phyloP scores from a whole-genome alignment of 2,113 vertebrate genomes.

The Rynchops niger region DNA sequence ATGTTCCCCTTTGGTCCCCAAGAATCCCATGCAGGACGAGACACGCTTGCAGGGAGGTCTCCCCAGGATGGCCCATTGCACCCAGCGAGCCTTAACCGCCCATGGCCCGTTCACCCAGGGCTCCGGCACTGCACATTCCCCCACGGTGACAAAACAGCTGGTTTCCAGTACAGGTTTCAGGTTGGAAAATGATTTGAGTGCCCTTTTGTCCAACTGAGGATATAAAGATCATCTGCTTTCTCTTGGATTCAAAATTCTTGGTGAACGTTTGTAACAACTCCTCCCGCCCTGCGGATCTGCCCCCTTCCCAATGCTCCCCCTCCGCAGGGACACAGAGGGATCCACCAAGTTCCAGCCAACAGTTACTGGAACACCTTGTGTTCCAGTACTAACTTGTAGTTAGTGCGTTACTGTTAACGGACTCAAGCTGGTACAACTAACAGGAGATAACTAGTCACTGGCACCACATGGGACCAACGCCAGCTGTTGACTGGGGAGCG shows the following conservation, averaged over 20 bases:
- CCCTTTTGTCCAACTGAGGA: not conserved
- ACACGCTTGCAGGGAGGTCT: not conserved
- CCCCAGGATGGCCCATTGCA: not conserved
- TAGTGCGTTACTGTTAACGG: rapidly evolving
- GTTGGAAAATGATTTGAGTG: too few species aligned
- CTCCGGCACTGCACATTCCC: not conserved
- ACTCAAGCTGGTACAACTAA: not conserved
- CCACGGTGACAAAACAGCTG: not conserved
- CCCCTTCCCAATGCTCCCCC: not conserved
- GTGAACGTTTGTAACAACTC: not conserved
- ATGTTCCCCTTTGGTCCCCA: not conserved
- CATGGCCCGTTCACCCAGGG: rapidly evolving
- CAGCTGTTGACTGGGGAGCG: rapidly evolving
- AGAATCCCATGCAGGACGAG: rapidly evolving
- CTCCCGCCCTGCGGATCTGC: not conserved
- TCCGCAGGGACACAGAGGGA: too few species aligned
- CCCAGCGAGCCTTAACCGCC: not conserved
- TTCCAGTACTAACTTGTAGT: too few species aligned
- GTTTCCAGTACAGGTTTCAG: not conserved
- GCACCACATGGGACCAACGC: rapidly evolving
- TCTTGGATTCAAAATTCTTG: not conserved
- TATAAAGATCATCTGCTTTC: not conserved
- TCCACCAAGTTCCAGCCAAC: not conserved
- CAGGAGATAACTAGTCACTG: not conserved
- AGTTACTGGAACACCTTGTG: not conserved